phyloP scores from a whole-genome alignment of 2,888 invertebrate genomes.

The Entomobrya proxima region DNA sequence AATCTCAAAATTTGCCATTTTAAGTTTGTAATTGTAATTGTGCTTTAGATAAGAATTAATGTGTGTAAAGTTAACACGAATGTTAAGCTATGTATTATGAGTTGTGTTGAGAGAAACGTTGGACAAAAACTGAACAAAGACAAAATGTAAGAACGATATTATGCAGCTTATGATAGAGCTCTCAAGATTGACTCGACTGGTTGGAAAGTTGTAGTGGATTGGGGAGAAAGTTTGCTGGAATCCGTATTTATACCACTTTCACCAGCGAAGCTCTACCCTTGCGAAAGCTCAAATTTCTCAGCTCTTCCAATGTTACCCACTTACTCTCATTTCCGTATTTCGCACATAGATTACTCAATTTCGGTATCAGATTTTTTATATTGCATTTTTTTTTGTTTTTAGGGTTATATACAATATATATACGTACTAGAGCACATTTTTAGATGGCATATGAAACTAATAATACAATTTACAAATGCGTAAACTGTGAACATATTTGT shows the following conservation, averaged over 20 bases:
- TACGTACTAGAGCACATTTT: no score
- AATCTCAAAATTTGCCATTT: neutral
- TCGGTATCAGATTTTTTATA: no score
- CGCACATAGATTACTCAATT: no score
- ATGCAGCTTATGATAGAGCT: neutral
- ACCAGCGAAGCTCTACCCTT: neutral
- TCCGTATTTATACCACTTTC: constrained; percentile 45
- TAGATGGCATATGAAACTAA: no score
- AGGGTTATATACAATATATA: no score
- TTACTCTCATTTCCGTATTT: no score
- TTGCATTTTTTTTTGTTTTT: no score
- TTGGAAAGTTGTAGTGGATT: neutral
- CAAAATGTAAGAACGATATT: neutral
- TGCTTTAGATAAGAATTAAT: neutral
- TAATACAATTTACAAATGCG: no score
- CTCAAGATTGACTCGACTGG: neutral
- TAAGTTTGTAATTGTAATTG: neutral
- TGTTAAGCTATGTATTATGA: neutral
- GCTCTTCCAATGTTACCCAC: no score
- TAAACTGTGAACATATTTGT: no score
- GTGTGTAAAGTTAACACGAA: no score
- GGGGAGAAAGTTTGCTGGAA: neutral
- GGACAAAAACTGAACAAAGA: neutral
- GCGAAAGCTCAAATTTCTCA: neutral
- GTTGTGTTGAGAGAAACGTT: neutral